Percentiles rank a stretch among this genome's conserved stretches.
These are phyloP conservation scores for Petrocephalus microphthalmus DNA, from an alignment of 2,113 vertebrate genomes.

Conservation along the genomic window DNA sequence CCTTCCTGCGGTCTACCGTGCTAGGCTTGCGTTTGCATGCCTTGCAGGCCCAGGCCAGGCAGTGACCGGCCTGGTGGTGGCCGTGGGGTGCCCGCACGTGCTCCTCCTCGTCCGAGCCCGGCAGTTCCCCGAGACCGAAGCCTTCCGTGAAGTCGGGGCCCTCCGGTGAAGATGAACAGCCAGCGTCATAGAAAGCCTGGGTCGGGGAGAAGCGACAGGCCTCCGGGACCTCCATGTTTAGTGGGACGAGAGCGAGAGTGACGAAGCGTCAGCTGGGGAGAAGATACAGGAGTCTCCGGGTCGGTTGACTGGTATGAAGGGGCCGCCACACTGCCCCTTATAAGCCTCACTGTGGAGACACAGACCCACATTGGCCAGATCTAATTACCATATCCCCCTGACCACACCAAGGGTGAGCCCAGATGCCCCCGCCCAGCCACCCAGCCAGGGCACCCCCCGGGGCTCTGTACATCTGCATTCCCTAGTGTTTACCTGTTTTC, in stretches of 20 bases:
- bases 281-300: constrained; percentile 31
- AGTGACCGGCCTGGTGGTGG: constrained; percentile 87
- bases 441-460: constrained; percentile 53
- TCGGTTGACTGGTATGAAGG: constrained; percentile 61
- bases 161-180: constrained; percentile 78
- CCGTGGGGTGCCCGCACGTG: constrained; percentile 78
- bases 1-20: constrained; percentile 81
- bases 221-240: constrained; percentile 71
- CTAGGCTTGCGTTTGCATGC: constrained; percentile 91
- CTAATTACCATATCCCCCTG: constrained; percentile 84
- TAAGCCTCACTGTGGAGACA: constrained; percentile 71
- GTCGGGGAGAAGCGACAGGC: constrained; percentile 75
- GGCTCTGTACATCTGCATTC: constrained; percentile 68
- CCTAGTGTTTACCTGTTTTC: constrained; percentile 61
- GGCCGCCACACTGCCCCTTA: constrained; percentile 67
- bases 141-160: constrained; percentile 56
- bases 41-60: constrained; percentile 96
- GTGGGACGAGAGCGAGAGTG: background rate
- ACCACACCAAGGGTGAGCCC: constrained; percentile 55
- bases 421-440: constrained; percentile 40
- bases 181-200: constrained; percentile 79
- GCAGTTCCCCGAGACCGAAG: constrained; percentile 63
- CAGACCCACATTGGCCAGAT: constrained; percentile 68
- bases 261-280: constrained; percentile 12
- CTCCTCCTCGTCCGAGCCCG: constrained; percentile 81